Conservation (phyloP, 2,888 invertebrate species). For the Dorcus parallelipipedus region DNA sequence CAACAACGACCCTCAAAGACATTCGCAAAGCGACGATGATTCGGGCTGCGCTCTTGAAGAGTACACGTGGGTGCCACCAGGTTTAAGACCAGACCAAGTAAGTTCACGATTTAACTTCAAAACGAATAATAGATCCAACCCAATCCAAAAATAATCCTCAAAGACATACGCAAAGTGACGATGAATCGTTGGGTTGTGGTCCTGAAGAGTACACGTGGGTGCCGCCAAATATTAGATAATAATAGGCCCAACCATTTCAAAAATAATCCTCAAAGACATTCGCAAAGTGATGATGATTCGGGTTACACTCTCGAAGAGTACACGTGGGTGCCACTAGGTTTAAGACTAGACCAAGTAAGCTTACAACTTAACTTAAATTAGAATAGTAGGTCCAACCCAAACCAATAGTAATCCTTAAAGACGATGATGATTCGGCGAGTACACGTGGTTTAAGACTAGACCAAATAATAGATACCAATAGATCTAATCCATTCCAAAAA, state of each 20-base stretch:
- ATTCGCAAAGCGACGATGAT: slow-evolving; percentile 95
- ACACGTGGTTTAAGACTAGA: slow-evolving; percentile 95
- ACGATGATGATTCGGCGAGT: slow-evolving; percentile 96
- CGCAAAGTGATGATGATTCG: slow-evolving; percentile 95
- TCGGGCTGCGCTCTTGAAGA: slow-evolving; percentile 97
- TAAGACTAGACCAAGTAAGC: slow-evolving; percentile 92
- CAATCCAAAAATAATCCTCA: too few relatives aligned
- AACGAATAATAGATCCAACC: too few relatives aligned
- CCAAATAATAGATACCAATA: too few relatives aligned
- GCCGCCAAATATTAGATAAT: too few relatives aligned
- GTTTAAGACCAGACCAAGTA: slow-evolving; percentile 94
- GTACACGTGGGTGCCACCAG: slow-evolving; percentile 97
- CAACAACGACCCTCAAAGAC: slow-evolving; percentile 66
- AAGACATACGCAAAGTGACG: slow-evolving; percentile 90
- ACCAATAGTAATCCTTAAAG: slow-evolving; percentile 35
- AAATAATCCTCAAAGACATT: slow-evolving; percentile 73
- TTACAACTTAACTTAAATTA: too few relatives aligned
- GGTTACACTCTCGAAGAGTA: slow-evolving; percentile 98
- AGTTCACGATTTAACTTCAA: slow-evolving; percentile 27
- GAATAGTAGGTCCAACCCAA: too few relatives aligned
- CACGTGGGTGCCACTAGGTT: slow-evolving; percentile 95
- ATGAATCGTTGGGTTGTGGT: too few relatives aligned
- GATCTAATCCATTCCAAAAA: too few relatives aligned
- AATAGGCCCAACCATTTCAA: slow-evolving; percentile 4
- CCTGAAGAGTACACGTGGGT: slow-evolving; percentile 98